Evolutionary conservation across 2,797 vertebrate genomes (phyloP), one percentile per base, ranked within the genome.

Genomic region (Lophotriccus pileatus): DNA sequence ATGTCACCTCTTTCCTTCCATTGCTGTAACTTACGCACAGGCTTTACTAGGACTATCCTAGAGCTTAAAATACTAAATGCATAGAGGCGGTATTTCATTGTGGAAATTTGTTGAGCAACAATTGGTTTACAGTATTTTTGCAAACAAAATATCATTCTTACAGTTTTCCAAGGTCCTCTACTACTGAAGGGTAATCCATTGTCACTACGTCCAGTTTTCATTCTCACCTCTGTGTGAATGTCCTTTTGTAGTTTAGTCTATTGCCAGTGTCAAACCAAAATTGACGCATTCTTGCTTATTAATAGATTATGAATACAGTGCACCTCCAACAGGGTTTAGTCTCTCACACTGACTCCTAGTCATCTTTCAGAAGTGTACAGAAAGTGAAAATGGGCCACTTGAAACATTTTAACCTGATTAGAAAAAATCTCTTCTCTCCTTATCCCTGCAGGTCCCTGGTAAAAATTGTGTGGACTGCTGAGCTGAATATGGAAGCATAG

Each of bases 381-480:
- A 83, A 94, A 69, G 82, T 14, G 13, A 94, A 93, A 96, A 94
- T 93, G 91, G 78, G 80, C 93, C 93, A 91, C 94, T 95, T 94
- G 94, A 96, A 97, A 80, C 66, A 63, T 94, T 95, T 96, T 93
- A 95, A 79, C 67, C 43, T 95, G 90, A 94, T 70, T 89, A 81
- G 63, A 79, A 93, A 66, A 94, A 62, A 69, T 22, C 37, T 74
- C 59, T 84, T 92, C 74, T 56, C 83, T 84, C 34, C 44, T 94
- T 90, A 81, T 72, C 12, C 43, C 77, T 70, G 81, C 67, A 69
- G 36, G 62, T 75, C 44, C 50, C 37, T 66, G 64, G 43, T 80
- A 88, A 90, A 89, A 94, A 83, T 55, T 79, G 64, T 36, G 43
- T 53, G 41, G 63, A 79, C 93, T 93, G 91, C 91, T 94, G 94